Conservation (phyloP, 2,113 vertebrate genomes). For the Toxostoma redivivum region DNA sequence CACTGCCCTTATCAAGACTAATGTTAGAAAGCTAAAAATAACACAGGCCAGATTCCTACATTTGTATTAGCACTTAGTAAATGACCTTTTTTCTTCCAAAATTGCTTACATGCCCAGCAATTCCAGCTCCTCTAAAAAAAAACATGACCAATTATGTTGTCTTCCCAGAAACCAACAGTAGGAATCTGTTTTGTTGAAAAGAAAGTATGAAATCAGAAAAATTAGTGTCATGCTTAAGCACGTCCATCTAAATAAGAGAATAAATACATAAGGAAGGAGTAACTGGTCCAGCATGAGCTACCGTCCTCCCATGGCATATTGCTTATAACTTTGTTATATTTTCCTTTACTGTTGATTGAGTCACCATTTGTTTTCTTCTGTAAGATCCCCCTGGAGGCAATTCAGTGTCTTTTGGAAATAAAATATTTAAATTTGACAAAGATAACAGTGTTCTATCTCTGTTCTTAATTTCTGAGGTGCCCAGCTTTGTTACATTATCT, state of each 20-base stretch:
- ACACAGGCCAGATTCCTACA: background rate
- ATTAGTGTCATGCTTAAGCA: background rate
- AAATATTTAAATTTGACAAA: background rate
- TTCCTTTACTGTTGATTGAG: background rate
- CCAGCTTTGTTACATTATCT: background rate
- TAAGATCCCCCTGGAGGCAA: background rate
- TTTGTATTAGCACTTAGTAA: background rate
- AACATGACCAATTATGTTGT: background rate
- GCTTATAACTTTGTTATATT: background rate
- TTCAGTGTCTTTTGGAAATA: background rate
- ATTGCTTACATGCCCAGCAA: background rate
- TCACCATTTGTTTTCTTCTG: background rate
- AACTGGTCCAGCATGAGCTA: background rate
- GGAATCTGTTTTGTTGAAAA: background rate
- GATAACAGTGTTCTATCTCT: background rate
- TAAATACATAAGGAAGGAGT: background rate
- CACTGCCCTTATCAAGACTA: background rate
- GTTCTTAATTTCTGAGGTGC: background rate
- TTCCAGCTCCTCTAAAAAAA: background rate
- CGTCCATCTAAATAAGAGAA: background rate
- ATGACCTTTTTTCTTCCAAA: background rate
- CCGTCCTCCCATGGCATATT: background rate
- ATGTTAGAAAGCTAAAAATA: background rate
- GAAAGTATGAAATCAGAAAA: background rate
- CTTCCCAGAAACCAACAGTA: background rate